Evolutionary conservation across 2,113 vertebrate species (phyloP), one percentile per base, ranked within the genome.

Genomic region (Mesocricetus auratus): DNA sequence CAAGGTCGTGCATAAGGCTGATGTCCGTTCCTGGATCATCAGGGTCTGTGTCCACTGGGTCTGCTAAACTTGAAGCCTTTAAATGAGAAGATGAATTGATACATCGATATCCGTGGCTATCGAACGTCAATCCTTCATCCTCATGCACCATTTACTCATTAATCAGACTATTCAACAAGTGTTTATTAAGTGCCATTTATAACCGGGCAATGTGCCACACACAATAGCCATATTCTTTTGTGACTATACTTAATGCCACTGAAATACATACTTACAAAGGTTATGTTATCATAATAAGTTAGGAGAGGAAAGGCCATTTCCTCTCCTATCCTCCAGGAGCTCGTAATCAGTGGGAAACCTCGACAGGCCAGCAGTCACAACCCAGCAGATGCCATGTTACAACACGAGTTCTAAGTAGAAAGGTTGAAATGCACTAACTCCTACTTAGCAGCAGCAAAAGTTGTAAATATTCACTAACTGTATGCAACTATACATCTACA

Each of bases 1-100:
- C 83, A n/a, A 96, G 81, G 90, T 98, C 96, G 97, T 95, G 98
- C 97, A 97, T 75, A 78, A 64, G 90, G 73, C 89, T 97, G 93
- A 96, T 50, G 8, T 89, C 94, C 86, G 94, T 96, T 92, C 95
- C 79, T 50, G 64, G 86, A 86, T 98, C 97, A 92, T 90, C 86
- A 78, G 97, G 97, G 88, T 86, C 91, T 87, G 93, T 97, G 90
- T 87, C 91, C 71, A 78, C 88, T 77, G 97, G 91, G 93, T 98
- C 96, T 87, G 91, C 86, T 73, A 96, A 82, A 42, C 86, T 85
- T 91, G 90, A 91, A 94, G 96, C 22, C 90, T 96, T 94, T 68
- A 91, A 90, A 96, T 21, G 93, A n/a, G 78, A 97, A 97, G 94
- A 94, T 26, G 81, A 11, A 77, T 36, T 15, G 21, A 62, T 6